Conservation (phyloP, 1,140 invertebrate species). For the Ptiloglossa arizonensis region DNA sequence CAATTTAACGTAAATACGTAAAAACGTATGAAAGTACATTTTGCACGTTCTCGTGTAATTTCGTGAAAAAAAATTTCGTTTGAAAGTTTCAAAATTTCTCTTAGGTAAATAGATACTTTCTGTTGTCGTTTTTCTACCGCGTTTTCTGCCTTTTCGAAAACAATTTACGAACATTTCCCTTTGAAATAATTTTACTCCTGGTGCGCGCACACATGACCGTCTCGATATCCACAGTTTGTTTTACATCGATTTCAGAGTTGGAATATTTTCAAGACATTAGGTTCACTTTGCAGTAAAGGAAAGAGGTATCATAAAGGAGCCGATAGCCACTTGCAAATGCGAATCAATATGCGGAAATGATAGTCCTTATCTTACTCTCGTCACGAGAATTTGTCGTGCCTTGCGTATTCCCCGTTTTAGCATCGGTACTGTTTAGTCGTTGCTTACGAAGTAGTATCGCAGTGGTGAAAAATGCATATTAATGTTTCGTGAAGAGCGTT, state of each 20-base stretch:
- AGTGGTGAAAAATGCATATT: not conserved
- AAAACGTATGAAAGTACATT: too few relatives aligned
- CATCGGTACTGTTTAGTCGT: not conserved
- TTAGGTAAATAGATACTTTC: too few relatives aligned
- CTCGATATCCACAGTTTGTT: not conserved
- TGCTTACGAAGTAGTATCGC: not conserved
- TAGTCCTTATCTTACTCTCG: slow-evolving; percentile 38
- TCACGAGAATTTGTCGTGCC: not conserved
- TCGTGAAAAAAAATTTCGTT: too few relatives aligned
- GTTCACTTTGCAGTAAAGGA: not conserved
- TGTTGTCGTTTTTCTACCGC: too few relatives aligned
- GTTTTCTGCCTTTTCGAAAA: too few relatives aligned
- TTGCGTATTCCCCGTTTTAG: slow-evolving; percentile 17
- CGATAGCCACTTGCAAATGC: slow-evolving; percentile 27
- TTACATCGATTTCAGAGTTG: not conserved
- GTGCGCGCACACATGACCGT: too few relatives aligned
- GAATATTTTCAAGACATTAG: slow-evolving; percentile 19
- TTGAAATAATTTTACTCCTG: not conserved
- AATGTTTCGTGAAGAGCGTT: not conserved
- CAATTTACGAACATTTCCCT: not conserved
- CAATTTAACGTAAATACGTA: too few relatives aligned
- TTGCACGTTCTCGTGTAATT: too few relatives aligned
- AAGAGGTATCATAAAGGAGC: slow-evolving; percentile 19
- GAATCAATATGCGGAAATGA: slow-evolving; percentile 41
- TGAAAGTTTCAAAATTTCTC: too few relatives aligned